These are phyloP conservation scores for Anguilla rostrata DNA, from an alignment of 2,113 vertebrate species.

Conservation along the genomic window DNA sequence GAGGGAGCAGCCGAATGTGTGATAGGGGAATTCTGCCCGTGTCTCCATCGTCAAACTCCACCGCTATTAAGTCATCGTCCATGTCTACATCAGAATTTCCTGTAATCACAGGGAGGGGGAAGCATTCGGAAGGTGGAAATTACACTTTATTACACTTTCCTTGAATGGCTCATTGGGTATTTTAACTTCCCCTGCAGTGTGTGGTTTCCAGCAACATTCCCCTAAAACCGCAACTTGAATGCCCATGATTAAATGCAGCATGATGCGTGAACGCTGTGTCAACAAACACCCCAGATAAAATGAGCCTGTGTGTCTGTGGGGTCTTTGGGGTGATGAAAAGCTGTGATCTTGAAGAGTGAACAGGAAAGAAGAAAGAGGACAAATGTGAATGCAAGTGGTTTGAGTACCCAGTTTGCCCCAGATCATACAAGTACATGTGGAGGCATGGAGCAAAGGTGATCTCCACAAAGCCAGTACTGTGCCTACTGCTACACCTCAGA, in stretches of 20 bases:
- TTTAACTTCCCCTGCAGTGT: not conserved
- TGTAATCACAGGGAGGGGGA: slow-evolving; percentile 50
- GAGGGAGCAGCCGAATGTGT: slow-evolving; percentile 92
- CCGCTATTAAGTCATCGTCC: slow-evolving; percentile 90
- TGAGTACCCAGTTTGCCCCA: not conserved
- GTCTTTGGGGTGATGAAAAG: not conserved
- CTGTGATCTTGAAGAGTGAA: not conserved
- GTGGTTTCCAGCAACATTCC: not conserved
- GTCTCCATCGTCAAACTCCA: slow-evolving; percentile 97
- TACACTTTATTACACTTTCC: not conserved
- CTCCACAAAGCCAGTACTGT: not conserved
- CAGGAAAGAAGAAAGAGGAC: not conserved
- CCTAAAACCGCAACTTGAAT: not conserved
- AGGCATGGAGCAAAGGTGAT: not conserved
- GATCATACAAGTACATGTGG: not conserved
- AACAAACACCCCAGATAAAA: slow-evolving; percentile 2
- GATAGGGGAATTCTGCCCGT: slow-evolving; percentile 93
- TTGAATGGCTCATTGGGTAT: slow-evolving; percentile 10
- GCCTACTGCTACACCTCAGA: slow-evolving; percentile 1
- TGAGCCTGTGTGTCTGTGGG: slow-evolving; percentile 2
- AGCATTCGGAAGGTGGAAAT: slow-evolving; percentile 1
- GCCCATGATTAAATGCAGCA: not conserved
- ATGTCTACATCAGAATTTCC: slow-evolving; percentile 86
- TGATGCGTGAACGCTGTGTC: not conserved
- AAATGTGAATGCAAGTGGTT: not conserved